These are phyloP conservation scores for Gortyna flavago DNA, from an alignment of 2,888 invertebrate genomes.

Conservation along the genomic window DNA sequence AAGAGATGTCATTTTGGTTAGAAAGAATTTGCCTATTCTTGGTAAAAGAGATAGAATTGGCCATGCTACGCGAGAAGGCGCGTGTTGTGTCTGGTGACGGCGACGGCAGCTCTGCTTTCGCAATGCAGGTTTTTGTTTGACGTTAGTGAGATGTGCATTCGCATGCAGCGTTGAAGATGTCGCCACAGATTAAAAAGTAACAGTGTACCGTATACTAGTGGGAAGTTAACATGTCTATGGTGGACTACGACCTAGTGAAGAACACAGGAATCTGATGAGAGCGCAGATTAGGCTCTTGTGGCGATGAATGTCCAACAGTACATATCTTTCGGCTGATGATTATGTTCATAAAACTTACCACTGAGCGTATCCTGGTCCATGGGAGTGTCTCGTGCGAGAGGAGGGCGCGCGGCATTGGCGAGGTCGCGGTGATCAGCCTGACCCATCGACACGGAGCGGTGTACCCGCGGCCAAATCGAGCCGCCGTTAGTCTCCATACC, in stretches of 20 bases:
- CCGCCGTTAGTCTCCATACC: slow-evolving; percentile 32
- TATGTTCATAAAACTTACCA: slow-evolving; percentile 70
- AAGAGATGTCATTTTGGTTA: too few relatives aligned
- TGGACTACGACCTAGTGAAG: neutral
- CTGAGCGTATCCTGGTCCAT: slow-evolving; percentile 86
- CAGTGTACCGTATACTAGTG: neutral
- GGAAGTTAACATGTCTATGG: neutral
- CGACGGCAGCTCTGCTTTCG: neutral
- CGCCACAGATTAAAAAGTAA: neutral
- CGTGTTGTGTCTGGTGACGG: neutral
- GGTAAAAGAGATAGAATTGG: too few relatives aligned
- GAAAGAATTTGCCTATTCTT: too few relatives aligned
- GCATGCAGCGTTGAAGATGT: neutral
- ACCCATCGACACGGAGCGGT: slow-evolving; percentile 97
- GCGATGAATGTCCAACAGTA: neutral
- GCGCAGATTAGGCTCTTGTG: neutral
- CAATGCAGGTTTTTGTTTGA: neutral
- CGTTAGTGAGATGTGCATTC: neutral
- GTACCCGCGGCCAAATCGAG: slow-evolving; percentile 91
- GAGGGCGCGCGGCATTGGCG: slow-evolving; percentile 86
- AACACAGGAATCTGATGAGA: neutral
- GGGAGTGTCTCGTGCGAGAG: slow-evolving; percentile 86
- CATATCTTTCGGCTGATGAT: neutral
- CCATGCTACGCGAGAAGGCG: neutral
- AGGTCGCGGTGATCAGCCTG: slow-evolving; percentile 90